Evolutionary conservation across 2,888 invertebrate genomes (phyloP), one percentile per base, ranked within the genome.

Genomic region (Volucella inflata): DNA sequence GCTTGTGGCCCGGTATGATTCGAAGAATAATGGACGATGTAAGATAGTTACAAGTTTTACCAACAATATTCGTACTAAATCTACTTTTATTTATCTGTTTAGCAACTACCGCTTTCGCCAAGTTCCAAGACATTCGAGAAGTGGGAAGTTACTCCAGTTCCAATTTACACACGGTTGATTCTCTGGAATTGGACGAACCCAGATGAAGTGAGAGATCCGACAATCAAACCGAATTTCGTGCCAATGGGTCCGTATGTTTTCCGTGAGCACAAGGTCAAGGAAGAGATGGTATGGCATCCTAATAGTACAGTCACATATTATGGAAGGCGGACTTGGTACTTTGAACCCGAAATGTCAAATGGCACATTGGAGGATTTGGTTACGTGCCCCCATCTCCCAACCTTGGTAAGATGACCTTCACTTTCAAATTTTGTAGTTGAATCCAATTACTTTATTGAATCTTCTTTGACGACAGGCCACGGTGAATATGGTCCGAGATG

Each of bases 171-270:
- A 83, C 94, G 96, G 84, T 93, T 96, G 89, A 94, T 94, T 90
- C 92, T 97, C 85, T 97, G 95, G 90, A 96, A 97, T 90, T 96
- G 97, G 93, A 96, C 95, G 0, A 97, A 97, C 90, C 92, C 94
- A 0, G 92, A 94, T 1, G 94, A 95, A 17, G 88, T 93, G 0
- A 90, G 92, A 0, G 90, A 92, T 0, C 87, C 90, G 1, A 93
- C 92, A 60, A 92, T 93, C 0, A 94, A 94, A 80, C 94, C 96
- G 0, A 90, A 93, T 12, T 94, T 97, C 81, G 92, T 93, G 14
- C 94, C 96, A 90, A 89, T 90, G 16, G 92, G 92, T 3, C 92
- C 92, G 0, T 97, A 96, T 88, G 95, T 95, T 0, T 97, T 94
- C 89, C 93, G 88, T 0, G 92, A 91, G 87, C 89, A 89, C 4